Conservation (phyloP, 1,140 invertebrate genomes). For the Neodiprion fabricii region DNA sequence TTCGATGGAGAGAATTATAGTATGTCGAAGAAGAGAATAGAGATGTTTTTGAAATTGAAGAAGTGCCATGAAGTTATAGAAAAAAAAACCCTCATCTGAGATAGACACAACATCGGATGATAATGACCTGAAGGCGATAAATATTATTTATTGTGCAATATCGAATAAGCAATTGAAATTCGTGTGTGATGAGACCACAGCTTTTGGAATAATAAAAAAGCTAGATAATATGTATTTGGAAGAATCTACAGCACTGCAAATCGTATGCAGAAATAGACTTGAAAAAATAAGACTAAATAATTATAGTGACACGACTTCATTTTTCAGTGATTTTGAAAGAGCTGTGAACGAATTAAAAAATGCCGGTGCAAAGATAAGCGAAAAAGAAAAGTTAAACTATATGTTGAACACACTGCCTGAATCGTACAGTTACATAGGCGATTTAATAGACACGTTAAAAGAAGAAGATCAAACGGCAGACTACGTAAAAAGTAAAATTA, state of each 20-base stretch:
- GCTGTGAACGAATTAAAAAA: constrained; percentile 34
- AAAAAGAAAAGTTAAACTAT: constrained; percentile 42
- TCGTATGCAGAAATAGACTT: constrained; percentile 32
- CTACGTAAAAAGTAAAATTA: constrained; percentile 24
- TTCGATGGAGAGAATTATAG: constrained; percentile 15
- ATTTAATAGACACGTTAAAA: constrained; percentile 22
- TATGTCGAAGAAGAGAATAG: constrained; percentile 16
- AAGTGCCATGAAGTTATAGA: constrained; percentile 25
- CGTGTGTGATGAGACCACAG: constrained; percentile 26
- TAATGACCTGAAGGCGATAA: constrained; percentile 31
- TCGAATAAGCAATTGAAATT: constrained; percentile 36
- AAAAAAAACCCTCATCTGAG: constrained; percentile 8
- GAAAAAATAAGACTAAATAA: constrained; percentile 33
- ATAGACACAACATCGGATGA: constrained; percentile 26
- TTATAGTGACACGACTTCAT: constrained; percentile 23
- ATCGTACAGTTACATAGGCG: constrained; percentile 21
- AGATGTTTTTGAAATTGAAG: constrained; percentile 22
- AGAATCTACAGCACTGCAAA: constrained; percentile 39
- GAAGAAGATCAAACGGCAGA: constrained; percentile 18
- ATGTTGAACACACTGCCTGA: background rate
- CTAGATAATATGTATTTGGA: constrained; percentile 35
- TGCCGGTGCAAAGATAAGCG: constrained; percentile 30
- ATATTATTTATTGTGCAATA: constrained; percentile 33
- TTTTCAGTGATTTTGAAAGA: constrained; percentile 39
- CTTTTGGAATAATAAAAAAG: constrained; percentile 36